Conservation (phyloP, 2,797 vertebrate species). For the Sphenopsis melanotis region DNA sequence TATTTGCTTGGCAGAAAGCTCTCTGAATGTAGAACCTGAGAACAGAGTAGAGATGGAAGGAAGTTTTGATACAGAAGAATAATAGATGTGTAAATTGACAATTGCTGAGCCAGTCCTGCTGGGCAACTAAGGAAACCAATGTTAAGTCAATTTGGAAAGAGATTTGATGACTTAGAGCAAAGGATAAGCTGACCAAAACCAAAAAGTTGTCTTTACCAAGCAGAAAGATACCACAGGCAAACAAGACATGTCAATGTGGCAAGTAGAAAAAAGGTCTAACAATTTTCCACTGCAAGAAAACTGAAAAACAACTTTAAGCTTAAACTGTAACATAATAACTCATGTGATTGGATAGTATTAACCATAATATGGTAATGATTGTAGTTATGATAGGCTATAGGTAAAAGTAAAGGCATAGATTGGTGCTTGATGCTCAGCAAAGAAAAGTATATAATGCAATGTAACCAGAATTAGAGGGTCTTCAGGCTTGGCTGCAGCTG, state of each 20-base stretch:
- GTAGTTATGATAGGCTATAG: background rate
- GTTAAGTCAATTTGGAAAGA: background rate
- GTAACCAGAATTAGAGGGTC: background rate
- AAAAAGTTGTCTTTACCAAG: background rate
- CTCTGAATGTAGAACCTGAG: background rate
- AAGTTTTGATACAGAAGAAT: background rate
- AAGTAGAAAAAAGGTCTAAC: background rate
- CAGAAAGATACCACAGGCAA: background rate
- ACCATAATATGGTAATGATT: background rate
- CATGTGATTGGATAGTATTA: background rate
- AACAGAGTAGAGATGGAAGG: background rate
- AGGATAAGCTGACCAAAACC: background rate
- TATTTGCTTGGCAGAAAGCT: background rate
- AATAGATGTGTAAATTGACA: background rate
- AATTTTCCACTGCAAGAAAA: background rate
- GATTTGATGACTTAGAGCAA: background rate
- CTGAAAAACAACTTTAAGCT: background rate
- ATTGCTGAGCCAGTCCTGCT: background rate
- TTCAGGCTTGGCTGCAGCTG: background rate
- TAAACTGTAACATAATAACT: background rate
- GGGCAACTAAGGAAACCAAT: background rate
- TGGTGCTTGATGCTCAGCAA: background rate
- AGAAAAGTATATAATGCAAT: background rate
- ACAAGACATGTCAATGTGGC: background rate
- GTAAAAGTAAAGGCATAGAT: background rate